Conservation (phyloP, 2,113 vertebrate species). For the Tricholaema leucomelas region DNA sequence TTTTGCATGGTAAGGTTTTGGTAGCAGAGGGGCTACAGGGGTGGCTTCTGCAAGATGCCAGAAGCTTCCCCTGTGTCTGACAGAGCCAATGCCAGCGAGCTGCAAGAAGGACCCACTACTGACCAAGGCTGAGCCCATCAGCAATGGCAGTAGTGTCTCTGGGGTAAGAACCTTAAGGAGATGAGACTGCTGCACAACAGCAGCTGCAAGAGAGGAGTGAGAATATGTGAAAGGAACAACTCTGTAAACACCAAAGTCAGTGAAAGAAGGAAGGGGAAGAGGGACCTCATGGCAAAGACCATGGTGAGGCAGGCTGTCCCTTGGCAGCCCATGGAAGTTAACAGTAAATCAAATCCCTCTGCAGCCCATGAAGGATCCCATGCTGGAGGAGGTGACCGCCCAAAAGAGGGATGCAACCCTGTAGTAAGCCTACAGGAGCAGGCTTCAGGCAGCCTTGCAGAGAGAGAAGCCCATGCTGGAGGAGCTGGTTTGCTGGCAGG, state of each 20-base stretch:
- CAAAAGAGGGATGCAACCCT: too few species aligned
- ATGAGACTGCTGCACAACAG: neutral
- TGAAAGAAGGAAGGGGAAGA: neutral
- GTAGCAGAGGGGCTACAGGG: neutral
- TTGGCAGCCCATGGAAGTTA: neutral
- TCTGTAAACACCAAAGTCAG: neutral
- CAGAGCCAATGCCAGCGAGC: neutral
- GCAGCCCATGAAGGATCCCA: neutral
- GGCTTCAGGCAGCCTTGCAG: too few species aligned
- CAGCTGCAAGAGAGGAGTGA: neutral
- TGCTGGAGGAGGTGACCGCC: neutral
- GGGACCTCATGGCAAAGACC: neutral
- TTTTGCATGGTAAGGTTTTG: neutral
- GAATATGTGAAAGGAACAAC: neutral
- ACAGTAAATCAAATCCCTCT: neutral
- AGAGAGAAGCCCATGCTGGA: neutral
- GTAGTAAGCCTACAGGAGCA: neutral
- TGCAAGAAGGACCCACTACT: neutral
- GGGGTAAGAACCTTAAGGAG: neutral
- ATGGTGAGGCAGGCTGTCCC: neutral
- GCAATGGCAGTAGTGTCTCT: fast-evolving
- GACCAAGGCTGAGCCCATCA: neutral
- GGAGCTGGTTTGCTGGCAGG: neutral
- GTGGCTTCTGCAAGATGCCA: neutral
- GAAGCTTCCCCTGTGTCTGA: neutral